Percentiles rank a stretch among this genome's conserved stretches.
These are phyloP conservation scores for Halisarca cf. caerulea DNA, from an alignment of 37 sponge, comb jelly and placozoan species.

Conservation along the genomic window DNA sequence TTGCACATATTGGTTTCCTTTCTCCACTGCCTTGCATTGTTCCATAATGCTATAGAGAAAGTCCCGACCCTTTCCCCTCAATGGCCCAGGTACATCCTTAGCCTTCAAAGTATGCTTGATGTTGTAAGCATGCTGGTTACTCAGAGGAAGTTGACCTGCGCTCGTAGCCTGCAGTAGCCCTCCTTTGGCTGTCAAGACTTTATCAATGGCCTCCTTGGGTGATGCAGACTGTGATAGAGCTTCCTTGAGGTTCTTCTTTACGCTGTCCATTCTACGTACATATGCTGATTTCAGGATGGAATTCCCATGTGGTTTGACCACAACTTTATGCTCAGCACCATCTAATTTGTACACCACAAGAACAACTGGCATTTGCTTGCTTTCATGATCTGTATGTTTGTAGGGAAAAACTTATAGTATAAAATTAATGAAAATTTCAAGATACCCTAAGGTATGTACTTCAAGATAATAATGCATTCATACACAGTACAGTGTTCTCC, in stretches of 20 bases:
- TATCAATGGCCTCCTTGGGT: slow-evolving; percentile 23
- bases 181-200: slow-evolving; percentile 20
- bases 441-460: too few relatives aligned
- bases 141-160: slow-evolving; percentile 19
- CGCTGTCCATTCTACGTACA: slow-evolving; percentile 21
- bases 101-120: slow-evolving; percentile 23
- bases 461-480: too few relatives aligned
- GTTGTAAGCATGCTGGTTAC: slow-evolving; percentile 30
- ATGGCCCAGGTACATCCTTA: background rate
- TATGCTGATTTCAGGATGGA: slow-evolving; percentile 4
- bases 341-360: slow-evolving; percentile 35
- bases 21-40: background rate
- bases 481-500: too few relatives aligned
- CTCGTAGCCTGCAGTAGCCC: slow-evolving; percentile 19
- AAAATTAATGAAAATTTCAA: too few relatives aligned
- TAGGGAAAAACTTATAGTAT: background rate
- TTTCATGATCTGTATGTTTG: background rate
- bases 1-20: background rate
- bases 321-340: slow-evolving; percentile 31
- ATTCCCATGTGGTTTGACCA: slow-evolving; percentile 18
- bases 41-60: slow-evolving; percentile 3
- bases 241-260: slow-evolving; percentile 7
- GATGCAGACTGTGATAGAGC: background rate
- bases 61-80: slow-evolving; percentile 12
- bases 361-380: slow-evolving; percentile 17